These are phyloP conservation scores for Oreortyx pictus DNA, from an alignment of 2,797 vertebrate genomes.

Conservation along the genomic window DNA sequence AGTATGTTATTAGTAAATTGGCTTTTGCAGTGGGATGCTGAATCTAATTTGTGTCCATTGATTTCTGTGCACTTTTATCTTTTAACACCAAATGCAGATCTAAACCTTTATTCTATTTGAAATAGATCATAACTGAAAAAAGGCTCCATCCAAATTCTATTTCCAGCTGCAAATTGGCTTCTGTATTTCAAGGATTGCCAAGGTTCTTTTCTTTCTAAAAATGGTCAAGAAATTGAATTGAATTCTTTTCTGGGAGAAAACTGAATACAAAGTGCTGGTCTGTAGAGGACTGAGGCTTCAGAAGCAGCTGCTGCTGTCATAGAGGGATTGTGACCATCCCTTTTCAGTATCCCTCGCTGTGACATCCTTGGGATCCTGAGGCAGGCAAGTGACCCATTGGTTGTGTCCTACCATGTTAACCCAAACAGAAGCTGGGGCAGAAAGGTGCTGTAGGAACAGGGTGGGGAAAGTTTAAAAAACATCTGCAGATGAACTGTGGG, in stretches of 20 bases:
- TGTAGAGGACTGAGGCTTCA: neutral
- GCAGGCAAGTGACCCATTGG: neutral
- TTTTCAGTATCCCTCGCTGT: constrained; percentile 16
- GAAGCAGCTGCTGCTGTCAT: constrained; percentile 60
- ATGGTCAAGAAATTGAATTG: neutral
- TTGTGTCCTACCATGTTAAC: neutral
- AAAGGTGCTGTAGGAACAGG: neutral
- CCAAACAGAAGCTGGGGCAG: neutral
- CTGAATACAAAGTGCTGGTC: neutral
- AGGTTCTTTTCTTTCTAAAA: neutral
- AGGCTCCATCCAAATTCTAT: constrained; percentile 6
- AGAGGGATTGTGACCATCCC: neutral
- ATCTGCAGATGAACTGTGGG: neutral
- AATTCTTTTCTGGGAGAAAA: neutral
- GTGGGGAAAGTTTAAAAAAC: neutral
- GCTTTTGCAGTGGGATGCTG: neutral
- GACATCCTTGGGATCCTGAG: constrained; percentile 27
- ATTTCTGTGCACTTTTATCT: constrained; percentile 46
- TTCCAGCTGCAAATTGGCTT: constrained; percentile 9
- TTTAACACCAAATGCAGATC: constrained; percentile 5
- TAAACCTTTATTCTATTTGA: constrained; percentile 15
- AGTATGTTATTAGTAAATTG: constrained; percentile 26
- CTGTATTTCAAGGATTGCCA: neutral
- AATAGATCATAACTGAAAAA: constrained; percentile 12
- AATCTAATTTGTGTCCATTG: constrained; percentile 32